Base-by-base conservation (phyloP, 2,113 vertebrate genomes). In the Microcebus ravelobensis region DNA sequence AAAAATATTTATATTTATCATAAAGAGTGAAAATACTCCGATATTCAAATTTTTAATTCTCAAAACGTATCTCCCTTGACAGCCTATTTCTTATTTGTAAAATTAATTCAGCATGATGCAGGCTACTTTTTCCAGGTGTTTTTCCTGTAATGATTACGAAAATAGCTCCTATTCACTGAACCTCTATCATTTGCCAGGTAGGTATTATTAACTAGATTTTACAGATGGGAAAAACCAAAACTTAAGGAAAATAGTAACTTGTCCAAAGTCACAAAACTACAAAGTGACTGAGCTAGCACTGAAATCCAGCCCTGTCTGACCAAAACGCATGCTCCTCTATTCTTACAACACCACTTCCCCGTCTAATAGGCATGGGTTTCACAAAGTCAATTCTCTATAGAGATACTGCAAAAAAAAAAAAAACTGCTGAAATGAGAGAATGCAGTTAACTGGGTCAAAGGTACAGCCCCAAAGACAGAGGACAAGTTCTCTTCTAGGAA, bases 161-260 rank as follows among this genome's bases (percentile, higher is more conserved):
- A 93, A 76, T 21, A 71, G 17, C 36, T 63, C 65, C 45, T 82
- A 85, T 3, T 92, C 59, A 90, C 14, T 57, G 39, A 90, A 77
- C 5, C n/a, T n/a, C 23, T 39, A 34, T 34, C 4, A 2, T 73
- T 50, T 61, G 18, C 36, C 39, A 67, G 13, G 45, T 57, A 86
- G 27, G 9, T 91, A 63, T 84, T 48, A 80, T n/a, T 87, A 82
- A n/a, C 6, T 27, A 82, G 36, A 48, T 57, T 90, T 90, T 68
- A 96, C 6, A 63, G 70, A 85, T 45, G 14, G n/a, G 31, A 50
- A 97, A 97, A 82, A 86, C 27, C 10, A 29, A 94, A 89, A 8
- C 57, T 92, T 61, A 83, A 70, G 50, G 20, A 91, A 50, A 2
- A 13, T 48, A 79, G 34, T 70, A 48, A 84, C 52, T 65, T 68